phyloP scores from a whole-genome alignment of 37 sponge, comb jelly and placozoan genomes.

The Spongia lamella region DNA sequence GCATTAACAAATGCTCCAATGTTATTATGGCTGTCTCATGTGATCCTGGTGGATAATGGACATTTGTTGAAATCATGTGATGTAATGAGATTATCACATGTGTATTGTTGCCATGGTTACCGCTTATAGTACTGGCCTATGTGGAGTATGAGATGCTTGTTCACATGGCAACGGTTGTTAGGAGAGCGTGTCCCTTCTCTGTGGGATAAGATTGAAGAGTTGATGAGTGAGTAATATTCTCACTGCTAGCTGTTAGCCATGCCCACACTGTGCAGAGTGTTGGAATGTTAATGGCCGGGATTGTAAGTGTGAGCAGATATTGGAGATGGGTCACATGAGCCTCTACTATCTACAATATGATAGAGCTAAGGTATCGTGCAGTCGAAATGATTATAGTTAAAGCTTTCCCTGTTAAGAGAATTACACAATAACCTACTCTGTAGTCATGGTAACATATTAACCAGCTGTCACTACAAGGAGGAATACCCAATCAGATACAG shows the following conservation, averaged over 20 bases:
- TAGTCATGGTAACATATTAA: too few species aligned
- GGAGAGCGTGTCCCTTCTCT: conserved; percentile 28
- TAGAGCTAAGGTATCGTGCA: conserved; percentile 54
- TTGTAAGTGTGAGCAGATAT: conserved; percentile 38
- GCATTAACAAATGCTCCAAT: conserved; percentile 9
- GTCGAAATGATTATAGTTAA: too few species aligned
- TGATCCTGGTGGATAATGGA: conserved; percentile 8
- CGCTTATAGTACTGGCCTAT: not conserved
- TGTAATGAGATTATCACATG: not conserved
- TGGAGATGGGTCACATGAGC: conserved; percentile 60
- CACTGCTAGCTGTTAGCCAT: not conserved
- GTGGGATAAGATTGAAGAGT: conserved; percentile 39
- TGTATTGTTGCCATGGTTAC: not conserved
- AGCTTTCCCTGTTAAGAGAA: too few species aligned
- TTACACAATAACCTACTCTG: too few species aligned
- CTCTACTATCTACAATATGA: conserved; percentile 59
- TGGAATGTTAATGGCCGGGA: not conserved
- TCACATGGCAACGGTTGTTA: conserved; percentile 50
- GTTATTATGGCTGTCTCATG: conserved; percentile 40
- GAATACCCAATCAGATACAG: too few species aligned
- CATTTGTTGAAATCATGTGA: too few species aligned
- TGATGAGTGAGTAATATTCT: conserved; percentile 10
- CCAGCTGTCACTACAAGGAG: too few species aligned
- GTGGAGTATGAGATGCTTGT: conserved; percentile 52
- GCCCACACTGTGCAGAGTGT: not conserved